Percentiles rank a stretch among this genome's conserved stretches.
Conservation (phyloP, 2,888 invertebrate species). For the Lymantria dispar region DNA sequence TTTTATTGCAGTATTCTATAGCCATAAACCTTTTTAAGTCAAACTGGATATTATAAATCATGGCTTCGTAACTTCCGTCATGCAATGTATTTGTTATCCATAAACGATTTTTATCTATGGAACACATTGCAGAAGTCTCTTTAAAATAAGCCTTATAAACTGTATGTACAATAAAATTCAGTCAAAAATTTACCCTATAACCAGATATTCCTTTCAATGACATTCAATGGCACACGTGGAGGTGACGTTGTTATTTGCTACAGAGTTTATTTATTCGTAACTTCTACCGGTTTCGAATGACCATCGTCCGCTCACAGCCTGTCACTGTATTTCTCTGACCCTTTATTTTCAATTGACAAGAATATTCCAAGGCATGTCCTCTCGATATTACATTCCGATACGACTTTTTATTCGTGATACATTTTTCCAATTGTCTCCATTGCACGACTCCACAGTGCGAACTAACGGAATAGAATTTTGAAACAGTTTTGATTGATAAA, state of each 20-base stretch:
- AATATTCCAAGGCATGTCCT: slow-evolving; percentile 71
- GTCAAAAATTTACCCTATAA: slow-evolving; percentile 64
- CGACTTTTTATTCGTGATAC: slow-evolving; percentile 80
- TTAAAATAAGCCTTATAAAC: slow-evolving; percentile 11
- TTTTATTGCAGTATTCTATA: slow-evolving; percentile 44
- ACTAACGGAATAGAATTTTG: slow-evolving; percentile 80
- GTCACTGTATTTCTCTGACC: slow-evolving; percentile 77
- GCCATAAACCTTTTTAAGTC: slow-evolving; percentile 40
- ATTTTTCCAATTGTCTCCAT: slow-evolving; percentile 78
- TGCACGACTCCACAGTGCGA: slow-evolving; percentile 65
- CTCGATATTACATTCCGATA: slow-evolving; percentile 79
- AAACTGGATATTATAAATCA: slow-evolving; percentile 40
- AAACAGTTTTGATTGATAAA: slow-evolving; percentile 82
- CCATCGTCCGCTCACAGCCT: slow-evolving; percentile 77
- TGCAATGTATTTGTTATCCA: slow-evolving; percentile 15
- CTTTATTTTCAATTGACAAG: slow-evolving; percentile 81
- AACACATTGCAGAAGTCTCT: background rate
- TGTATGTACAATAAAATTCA: slow-evolving; percentile 48
- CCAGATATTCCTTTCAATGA: slow-evolving; percentile 59
- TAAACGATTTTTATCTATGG: background rate
- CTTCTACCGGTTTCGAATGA: slow-evolving; percentile 67
- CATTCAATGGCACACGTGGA: slow-evolving; percentile 55
- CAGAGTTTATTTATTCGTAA: slow-evolving; percentile 76
- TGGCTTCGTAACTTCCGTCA: slow-evolving; percentile 40
- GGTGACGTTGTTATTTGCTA: slow-evolving; percentile 67